A percentile compares a stretch with the other conserved stretches of the same genome.
Conservation (phyloP, 2,113 vertebrate species). For the Henicopernis longicauda region DNA sequence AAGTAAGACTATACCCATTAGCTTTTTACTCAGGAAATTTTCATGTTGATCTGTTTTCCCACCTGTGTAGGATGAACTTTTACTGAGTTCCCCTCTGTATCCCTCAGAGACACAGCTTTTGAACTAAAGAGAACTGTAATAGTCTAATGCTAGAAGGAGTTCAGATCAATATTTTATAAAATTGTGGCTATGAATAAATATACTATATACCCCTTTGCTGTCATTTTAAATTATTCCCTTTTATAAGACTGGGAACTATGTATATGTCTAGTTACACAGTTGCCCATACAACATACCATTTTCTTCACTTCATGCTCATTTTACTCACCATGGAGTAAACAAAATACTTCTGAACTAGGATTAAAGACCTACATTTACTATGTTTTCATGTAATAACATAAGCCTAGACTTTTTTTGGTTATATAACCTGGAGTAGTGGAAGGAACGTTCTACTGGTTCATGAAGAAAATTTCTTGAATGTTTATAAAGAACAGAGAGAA, state of each 20-base stretch:
- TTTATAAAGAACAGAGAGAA: not conserved
- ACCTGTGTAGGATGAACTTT: not conserved
- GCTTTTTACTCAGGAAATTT: not conserved
- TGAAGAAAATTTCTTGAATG: not conserved
- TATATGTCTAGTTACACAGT: not conserved
- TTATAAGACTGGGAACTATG: not conserved
- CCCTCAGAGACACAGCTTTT: not conserved
- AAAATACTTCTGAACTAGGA: not conserved
- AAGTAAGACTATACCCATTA: not conserved
- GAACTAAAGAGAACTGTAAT: not conserved
- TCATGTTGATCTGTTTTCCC: not conserved
- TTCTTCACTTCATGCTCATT: not conserved
- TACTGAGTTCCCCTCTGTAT: not conserved
- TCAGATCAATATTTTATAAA: not conserved
- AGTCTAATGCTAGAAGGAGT: not conserved
- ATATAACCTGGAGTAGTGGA: not conserved
- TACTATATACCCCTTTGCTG: not conserved
- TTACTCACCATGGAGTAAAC: not conserved
- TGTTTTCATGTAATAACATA: not conserved
- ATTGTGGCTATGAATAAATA: not conserved
- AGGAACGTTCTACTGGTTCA: not conserved
- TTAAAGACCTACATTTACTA: not conserved
- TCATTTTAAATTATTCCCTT: not conserved
- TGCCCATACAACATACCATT: not conserved
- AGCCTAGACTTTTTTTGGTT: not conserved